phyloP scores from a whole-genome alignment of 2,888 invertebrate species.

The Vesta saturnalis region DNA sequence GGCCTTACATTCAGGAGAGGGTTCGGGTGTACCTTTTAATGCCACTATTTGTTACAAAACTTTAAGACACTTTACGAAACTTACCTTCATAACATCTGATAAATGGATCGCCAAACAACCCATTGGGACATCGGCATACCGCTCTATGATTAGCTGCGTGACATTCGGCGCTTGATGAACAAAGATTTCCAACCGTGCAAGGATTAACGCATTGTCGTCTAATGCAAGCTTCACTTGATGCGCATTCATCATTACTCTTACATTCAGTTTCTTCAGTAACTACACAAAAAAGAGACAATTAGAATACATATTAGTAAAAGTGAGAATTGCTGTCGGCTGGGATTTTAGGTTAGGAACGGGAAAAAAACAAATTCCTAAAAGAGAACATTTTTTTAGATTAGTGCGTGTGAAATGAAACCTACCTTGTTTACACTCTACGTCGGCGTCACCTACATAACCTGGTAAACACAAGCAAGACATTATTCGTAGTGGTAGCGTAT shows the following conservation, averaged over 20 bases:
- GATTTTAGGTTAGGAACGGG: slow-evolving; percentile 15
- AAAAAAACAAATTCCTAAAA: slow-evolving; percentile 13
- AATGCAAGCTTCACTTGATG: slow-evolving; percentile 75
- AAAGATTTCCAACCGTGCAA: slow-evolving; percentile 75
- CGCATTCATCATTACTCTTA: slow-evolving; percentile 76
- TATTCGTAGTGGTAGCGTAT: slow-evolving; percentile 86
- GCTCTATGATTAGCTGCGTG: slow-evolving; percentile 79
- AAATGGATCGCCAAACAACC: slow-evolving; percentile 83
- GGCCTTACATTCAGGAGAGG: slow-evolving; percentile 73
- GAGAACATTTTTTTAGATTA: not conserved
- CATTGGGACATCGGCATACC: slow-evolving; percentile 78
- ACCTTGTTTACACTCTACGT: slow-evolving; percentile 74
- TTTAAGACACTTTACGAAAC: slow-evolving; percentile 24
- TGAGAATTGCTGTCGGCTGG: slow-evolving; percentile 41
- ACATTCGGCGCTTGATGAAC: slow-evolving; percentile 83
- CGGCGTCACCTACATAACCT: slow-evolving; percentile 87
- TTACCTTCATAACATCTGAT: slow-evolving; percentile 73
- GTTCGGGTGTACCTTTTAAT: slow-evolving; percentile 57
- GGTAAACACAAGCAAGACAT: slow-evolving; percentile 88
- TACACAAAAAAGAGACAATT: slow-evolving; percentile 44
- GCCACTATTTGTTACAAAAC: slow-evolving; percentile 17
- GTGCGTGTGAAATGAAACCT: slow-evolving; percentile 1
- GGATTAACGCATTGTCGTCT: slow-evolving; percentile 81
- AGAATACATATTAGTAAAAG: slow-evolving; percentile 32
- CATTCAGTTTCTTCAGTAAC: slow-evolving; percentile 70